Evolutionary conservation across 2,113 vertebrate species (phyloP), one percentile per base, ranked within the genome.

Genomic region (Peromyscus leucopus): DNA sequence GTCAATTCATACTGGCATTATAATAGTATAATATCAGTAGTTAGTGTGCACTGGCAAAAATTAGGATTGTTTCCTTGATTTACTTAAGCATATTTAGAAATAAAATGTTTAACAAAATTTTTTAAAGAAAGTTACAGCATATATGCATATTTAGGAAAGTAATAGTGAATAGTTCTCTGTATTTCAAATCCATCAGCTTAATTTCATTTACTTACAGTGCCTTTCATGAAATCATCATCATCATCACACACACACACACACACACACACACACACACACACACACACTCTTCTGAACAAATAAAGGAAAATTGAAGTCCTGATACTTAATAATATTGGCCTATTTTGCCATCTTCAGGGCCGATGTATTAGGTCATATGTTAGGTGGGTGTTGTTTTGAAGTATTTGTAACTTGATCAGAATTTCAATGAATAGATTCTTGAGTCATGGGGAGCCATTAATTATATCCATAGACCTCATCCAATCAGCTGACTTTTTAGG

Each of bases 401-500:
- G 21, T 7, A 57, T n/a, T 42, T 84, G 71, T 92, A 61, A 16
- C 12, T 9, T 5, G 61, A 67, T 83, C 24, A 76, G 67, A 15
- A 80, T 74, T 67, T 90, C 22, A 65, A 26, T 95, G 55, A n/a
- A 16, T 59, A 46, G 13, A 59, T 6, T 79, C 42, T 36, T 87
- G 39, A 90, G 87, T 28, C 19, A 82, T 48, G 5, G 28, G 19
- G 36, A 67, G 51, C 15, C 11, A 39, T 79, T 31, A n/a, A 36
- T n/a, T n/a, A 33, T 42, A 13, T 55, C 1, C 1, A 2, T 33
- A 6, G 7, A 12, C 0, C 11, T 89, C 4, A 78, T 31, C 13
- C 24, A 28, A 39, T 89, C 28, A 78, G 1, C 2, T 92, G 61
- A 89, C 5, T 0, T 21, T 19, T 51, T 92, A 76, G 67, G n/a